Conservation (phyloP, 2,888 invertebrate genomes). For the Chrysina gloriosa region DNA sequence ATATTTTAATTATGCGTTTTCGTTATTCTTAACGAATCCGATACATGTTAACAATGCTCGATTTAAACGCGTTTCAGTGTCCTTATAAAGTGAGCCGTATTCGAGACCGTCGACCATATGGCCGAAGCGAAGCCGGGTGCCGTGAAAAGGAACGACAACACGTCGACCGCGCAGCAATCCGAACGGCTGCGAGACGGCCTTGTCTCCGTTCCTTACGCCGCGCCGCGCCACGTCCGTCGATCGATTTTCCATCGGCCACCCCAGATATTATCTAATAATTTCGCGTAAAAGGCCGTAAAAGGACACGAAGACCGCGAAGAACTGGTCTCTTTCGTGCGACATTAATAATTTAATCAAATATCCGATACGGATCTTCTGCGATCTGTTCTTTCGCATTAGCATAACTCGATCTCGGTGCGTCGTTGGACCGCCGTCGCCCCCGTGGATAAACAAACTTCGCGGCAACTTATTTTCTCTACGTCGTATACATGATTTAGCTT, state of each 20-base stretch:
- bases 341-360: constrained; percentile 22
- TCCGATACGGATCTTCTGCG: neutral
- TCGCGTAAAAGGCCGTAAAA: constrained; percentile 24
- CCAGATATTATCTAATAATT: constrained; percentile 40
- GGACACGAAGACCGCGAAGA: neutral
- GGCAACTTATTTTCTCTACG: neutral
- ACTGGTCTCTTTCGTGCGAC: neutral
- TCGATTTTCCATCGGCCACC: constrained; percentile 13
- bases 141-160: constrained; percentile 5
- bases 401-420: neutral
- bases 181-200: constrained; percentile 44
- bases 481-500: constrained; percentile 4
- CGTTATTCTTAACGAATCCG: constrained; percentile 22
- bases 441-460: neutral
- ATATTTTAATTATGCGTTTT: constrained; percentile 27
- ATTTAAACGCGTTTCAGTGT: constrained; percentile 28
- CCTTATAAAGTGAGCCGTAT: constrained; percentile 17
- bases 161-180: neutral
- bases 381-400: neutral
- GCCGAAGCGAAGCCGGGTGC: neutral
- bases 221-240: neutral
- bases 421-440: neutral
- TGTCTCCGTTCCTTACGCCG: constrained; percentile 47
- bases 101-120: constrained; percentile 8
- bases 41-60: constrained; percentile 28